A percentile compares a stretch with the other conserved stretches of the same genome.
Evolutionary conservation across 2,888 invertebrate species (phyloP).

Genomic region (Eumacrocentrus americanus): DNA sequence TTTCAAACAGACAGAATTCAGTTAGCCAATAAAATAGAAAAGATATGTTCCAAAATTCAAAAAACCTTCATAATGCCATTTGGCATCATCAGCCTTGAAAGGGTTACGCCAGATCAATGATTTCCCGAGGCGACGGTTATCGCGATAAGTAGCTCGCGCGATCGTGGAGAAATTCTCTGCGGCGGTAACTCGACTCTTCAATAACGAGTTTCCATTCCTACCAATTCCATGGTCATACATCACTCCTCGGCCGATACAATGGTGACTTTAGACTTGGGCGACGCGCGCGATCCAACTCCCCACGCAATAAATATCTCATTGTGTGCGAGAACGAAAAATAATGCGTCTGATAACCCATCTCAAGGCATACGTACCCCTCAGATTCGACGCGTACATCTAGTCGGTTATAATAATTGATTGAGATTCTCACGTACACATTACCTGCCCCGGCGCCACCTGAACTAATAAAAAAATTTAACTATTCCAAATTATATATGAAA

Average conservation of each 20-base stretch:
- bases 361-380: background rate
- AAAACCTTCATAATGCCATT: no score
- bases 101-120: background rate
- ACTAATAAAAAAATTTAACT: no score
- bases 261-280: conserved; percentile 43
- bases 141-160: conserved; percentile 37
- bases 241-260: conserved; percentile 58
- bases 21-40: no score
- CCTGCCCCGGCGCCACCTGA: no score
- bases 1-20: no score
- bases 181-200: conserved; percentile 35
- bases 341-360: conserved; percentile 9
- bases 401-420: background rate
- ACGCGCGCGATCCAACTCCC: conserved; percentile 29
- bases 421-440: background rate
- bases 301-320: conserved; percentile 60
- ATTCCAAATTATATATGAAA: no score
- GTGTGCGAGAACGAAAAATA: conserved; percentile 41
- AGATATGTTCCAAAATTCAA: no score
- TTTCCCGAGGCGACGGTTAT: conserved; percentile 41
- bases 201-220: conserved; percentile 61
- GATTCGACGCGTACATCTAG: background rate
- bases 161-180: conserved; percentile 53
- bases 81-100: no score
- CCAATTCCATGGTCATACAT: conserved; percentile 59